Conservation (phyloP, 2,797 vertebrate genomes). For the Uromys caudimaculatus region DNA sequence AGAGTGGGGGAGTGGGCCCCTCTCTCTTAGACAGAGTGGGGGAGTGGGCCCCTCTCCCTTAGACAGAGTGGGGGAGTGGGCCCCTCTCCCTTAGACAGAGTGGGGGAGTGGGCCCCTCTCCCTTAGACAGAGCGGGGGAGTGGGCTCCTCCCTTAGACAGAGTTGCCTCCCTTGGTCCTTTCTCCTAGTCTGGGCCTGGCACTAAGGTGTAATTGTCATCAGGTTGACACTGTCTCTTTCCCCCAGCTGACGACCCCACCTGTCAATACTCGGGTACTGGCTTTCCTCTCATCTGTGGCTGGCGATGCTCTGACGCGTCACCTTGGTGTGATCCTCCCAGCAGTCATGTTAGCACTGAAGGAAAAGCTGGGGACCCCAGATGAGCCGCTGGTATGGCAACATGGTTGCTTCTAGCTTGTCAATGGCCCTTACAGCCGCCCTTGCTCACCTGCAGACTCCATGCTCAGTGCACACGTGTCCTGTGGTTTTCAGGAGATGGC, state of each 20-base stretch:
- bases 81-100: not conserved
- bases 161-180: not conserved
- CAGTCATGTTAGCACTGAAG: slow-evolving; percentile 96
- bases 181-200: not conserved
- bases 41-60: not conserved
- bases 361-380: slow-evolving; percentile 94
- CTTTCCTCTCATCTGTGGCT: slow-evolving; percentile 97
- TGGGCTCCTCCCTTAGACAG: not conserved
- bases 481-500: slow-evolving; percentile 91
- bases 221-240: not conserved
- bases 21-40: too few species aligned
- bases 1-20: not conserved
- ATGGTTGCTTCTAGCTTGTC: accelerated
- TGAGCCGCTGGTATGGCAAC: slow-evolving; percentile 90
- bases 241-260: slow-evolving; percentile 94
- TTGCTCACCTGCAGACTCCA: accelerated
- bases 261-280: slow-evolving; percentile 96
- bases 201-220: accelerated
- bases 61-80: not conserved
- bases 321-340: slow-evolving; percentile 96
- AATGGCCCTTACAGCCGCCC: accelerated
- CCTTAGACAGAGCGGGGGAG: not conserved
- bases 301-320: slow-evolving; percentile 97
- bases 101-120: not conserved
- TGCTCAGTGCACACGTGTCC: not conserved